phyloP scores from a whole-genome alignment of 2,797 vertebrate species.

The Smutsia temminckii region DNA sequence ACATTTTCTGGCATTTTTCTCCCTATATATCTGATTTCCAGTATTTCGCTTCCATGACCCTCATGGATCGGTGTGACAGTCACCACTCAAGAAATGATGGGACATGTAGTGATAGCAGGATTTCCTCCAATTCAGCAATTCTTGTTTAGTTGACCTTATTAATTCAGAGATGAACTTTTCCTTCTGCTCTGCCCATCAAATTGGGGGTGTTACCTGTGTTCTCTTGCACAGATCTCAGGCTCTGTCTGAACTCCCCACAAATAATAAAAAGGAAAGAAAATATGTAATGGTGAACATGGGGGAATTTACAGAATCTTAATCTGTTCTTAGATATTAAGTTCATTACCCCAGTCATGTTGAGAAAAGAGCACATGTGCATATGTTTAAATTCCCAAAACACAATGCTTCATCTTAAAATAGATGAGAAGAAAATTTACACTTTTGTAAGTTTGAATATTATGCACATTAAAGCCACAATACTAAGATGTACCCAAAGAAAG shows the following conservation, averaged over 20 bases:
- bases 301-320: background rate
- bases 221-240: background rate
- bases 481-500: background rate
- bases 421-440: background rate
- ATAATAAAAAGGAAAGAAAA: background rate
- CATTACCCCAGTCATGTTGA: background rate
- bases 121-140: too few relatives aligned
- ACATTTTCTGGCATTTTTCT: fast-evolving
- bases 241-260: background rate
- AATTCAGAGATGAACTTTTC: background rate
- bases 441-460: background rate
- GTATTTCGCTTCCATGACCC: fast-evolving
- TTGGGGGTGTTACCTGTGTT: background rate
- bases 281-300: fast-evolving
- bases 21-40: fast-evolving
- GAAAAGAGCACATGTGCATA: background rate
- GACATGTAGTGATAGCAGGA: fast-evolving
- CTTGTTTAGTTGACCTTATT: fast-evolving
- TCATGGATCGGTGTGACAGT: fast-evolving
- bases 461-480: background rate
- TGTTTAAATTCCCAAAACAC: background rate
- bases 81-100: background rate
- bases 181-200: background rate
- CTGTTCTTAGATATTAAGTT: background rate
- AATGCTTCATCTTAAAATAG: background rate